Evolutionary conservation across 2,113 vertebrate genomes (phyloP).

Genomic region (Shinisaurus crocodilurus): DNA sequence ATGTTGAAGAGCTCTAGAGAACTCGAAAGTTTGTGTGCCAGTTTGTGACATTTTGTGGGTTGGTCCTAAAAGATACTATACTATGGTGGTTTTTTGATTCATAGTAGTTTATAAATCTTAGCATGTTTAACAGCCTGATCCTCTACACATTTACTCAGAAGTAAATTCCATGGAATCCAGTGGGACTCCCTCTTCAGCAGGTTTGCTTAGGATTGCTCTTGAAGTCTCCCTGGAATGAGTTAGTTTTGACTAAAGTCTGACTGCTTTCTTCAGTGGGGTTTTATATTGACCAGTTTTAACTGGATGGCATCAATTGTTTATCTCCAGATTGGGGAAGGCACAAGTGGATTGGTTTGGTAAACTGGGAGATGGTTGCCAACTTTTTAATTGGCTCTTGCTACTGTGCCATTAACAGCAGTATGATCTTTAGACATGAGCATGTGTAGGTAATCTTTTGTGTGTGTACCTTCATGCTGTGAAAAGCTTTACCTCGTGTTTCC

Average conservation of each 20-base stretch:
- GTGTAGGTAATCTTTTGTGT: neutral
- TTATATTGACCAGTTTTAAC: neutral
- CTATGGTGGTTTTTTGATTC: neutral
- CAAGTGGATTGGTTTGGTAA: neutral
- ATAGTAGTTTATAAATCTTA: neutral
- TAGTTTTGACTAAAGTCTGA: neutral
- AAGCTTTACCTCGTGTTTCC: neutral
- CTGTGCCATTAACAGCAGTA: neutral
- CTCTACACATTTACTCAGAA: neutral
- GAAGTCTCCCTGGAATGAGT: neutral
- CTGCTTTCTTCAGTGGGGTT: neutral
- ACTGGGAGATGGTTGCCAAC: neutral
- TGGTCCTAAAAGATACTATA: no score
- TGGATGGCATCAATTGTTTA: no score
- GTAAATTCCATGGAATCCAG: neutral
- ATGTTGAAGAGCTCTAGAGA: neutral
- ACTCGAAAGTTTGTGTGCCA: neutral
- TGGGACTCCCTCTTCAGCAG: neutral
- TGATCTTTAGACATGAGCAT: neutral
- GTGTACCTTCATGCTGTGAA: neutral
- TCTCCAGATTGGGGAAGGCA: neutral
- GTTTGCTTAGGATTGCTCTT: neutral
- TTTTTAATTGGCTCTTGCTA: neutral
- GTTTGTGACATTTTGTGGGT: neutral
- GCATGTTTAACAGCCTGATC: neutral